Base-by-base conservation (phyloP, 2,113 vertebrate species). In the Corythaeola cristata region DNA sequence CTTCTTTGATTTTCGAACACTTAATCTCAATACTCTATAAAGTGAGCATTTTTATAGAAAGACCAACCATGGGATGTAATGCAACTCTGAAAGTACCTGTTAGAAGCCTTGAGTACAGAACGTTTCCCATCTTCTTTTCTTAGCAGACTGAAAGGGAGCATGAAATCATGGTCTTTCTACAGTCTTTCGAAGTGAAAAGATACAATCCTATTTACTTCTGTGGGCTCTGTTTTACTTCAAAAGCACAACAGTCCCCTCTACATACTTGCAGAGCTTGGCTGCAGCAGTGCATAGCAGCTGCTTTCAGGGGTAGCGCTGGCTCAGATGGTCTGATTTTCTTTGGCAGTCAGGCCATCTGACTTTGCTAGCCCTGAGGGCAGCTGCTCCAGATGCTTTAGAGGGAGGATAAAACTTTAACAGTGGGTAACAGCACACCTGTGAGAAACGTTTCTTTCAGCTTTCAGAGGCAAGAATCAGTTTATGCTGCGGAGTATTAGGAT, bases 11-110 rank as follows among this genome's bases (percentile, higher is more conserved):
- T 97, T 97, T 88, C 19, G 12, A 93, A 58, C 0, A 17, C 53
- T 93, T 93, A 49, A 97, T 86, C 64, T 89, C 39, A 88, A 55
- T 55, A 37, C 78, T 84, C 58, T 68, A 6, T 71, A 37, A 64
- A 97, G 73, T 77, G 86, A 83, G 22, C 24, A 81, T 90, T 96
- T 90, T 97, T 96, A 79, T 63, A 96, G 71, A 92, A 76, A 93
- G 88, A 85, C 88, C 87, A 77, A 23, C 78, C 74, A 95, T 77
- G 35, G 76, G n/a, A 64, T 79, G 85, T 27, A 93, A 66, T 37
- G 47, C 67, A 92, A 47, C 89, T 90, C 71, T 85, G 53, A 72
- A 90, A 47, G 64, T 87, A 95, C 89, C 92, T 90, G 83, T 64
- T 37, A 72, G 84, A 95, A 95, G 63, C 21, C 68, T 83, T 76